Evolutionary conservation across 2,888 invertebrate species (phyloP).

Genomic region (Tachina fera): DNA sequence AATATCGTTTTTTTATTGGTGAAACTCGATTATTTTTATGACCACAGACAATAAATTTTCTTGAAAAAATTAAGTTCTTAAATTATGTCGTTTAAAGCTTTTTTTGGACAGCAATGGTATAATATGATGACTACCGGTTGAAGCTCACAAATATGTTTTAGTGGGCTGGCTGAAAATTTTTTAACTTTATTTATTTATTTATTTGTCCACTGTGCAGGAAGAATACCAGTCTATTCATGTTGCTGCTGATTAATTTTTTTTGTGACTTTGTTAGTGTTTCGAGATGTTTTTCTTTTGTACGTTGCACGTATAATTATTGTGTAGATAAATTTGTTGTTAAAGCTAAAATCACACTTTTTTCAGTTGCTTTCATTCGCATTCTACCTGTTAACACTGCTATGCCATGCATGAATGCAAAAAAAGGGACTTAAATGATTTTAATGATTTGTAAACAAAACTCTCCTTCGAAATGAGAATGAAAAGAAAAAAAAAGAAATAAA

Average conservation of each 20-base stretch:
- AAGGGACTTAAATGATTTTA: slow-evolving; percentile 72
- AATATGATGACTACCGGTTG: too few species aligned
- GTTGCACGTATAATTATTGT: slow-evolving; percentile 53
- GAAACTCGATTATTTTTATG: too few species aligned
- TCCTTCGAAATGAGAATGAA: slow-evolving; percentile 57
- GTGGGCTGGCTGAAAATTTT: too few species aligned
- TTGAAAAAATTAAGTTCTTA: too few species aligned
- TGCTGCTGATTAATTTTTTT: not conserved
- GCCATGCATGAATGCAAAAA: slow-evolving; percentile 40
- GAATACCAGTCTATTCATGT: slow-evolving; percentile 4
- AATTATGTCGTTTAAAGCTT: too few species aligned
- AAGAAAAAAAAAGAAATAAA: slow-evolving; percentile 1
- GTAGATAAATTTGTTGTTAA: slow-evolving; percentile 64
- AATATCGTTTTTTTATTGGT: too few species aligned
- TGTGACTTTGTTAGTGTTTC: not conserved
- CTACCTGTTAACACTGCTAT: slow-evolving; percentile 55
- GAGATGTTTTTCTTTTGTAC: slow-evolving; percentile 46
- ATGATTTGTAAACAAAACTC: slow-evolving; percentile 73
- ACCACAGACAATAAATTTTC: too few species aligned
- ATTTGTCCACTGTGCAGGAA: slow-evolving; percentile 16
- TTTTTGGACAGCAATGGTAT: too few species aligned
- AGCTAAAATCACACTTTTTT: slow-evolving; percentile 57
- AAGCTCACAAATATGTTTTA: too few species aligned
- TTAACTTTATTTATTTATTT: not conserved
- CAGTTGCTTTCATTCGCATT: slow-evolving; percentile 39